A percentile compares a stretch with the other conserved stretches of the same genome.
Evolutionary conservation across 2,113 vertebrate genomes (phyloP).

Genomic region (Vimba vimba): DNA sequence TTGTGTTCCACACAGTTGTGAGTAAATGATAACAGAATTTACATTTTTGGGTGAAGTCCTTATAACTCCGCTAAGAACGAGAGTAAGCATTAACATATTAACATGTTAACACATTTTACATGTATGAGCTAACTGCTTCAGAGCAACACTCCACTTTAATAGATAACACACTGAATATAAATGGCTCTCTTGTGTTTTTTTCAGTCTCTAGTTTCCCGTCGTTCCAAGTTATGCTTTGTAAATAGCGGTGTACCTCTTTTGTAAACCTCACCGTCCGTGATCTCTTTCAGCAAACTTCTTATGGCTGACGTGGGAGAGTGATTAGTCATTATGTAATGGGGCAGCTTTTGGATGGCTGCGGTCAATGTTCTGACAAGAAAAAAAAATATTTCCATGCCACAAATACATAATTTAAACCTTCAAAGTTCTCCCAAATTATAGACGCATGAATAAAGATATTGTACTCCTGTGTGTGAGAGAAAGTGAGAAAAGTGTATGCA

Average conservation of each 20-base stretch:
- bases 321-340: constrained; percentile 45
- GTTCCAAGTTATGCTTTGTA: constrained; percentile 17
- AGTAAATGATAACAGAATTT: not conserved
- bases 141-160: not conserved
- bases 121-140: not conserved
- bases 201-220: not conserved
- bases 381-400: constrained; percentile 46
- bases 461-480: constrained; percentile 42
- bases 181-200: not conserved
- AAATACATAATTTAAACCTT: constrained; percentile 52
- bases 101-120: not conserved
- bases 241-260: constrained; percentile 15
- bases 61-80: not conserved
- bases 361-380: constrained; percentile 17
- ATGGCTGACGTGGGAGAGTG: constrained; percentile 34
- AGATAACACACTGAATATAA: not conserved
- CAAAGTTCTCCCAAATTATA: constrained; percentile 45
- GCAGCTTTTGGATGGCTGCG: constrained; percentile 30
- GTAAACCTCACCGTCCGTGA: not conserved
- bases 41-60: not conserved
- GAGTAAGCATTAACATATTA: not conserved
- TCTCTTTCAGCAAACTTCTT: constrained; percentile 33
- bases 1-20: not conserved
- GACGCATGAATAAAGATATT: constrained; percentile 55
- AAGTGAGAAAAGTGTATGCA: constrained; percentile 10